Evolutionary conservation across 2,797 vertebrate species (phyloP).

Genomic region (Carduelis carduelis): DNA sequence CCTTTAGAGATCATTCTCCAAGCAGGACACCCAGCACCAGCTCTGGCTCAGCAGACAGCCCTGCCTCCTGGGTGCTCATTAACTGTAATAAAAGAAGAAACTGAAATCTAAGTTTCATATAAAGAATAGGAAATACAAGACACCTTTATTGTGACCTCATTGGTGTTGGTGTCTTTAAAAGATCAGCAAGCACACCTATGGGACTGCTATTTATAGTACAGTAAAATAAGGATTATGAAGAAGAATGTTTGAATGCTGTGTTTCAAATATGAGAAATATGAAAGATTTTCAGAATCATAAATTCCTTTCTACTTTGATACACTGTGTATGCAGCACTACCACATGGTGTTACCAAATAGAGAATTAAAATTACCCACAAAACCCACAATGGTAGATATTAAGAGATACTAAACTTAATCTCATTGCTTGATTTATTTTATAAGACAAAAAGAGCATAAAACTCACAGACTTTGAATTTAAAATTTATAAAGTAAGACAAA

Average conservation of each 20-base stretch:
- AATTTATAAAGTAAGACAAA: background rate
- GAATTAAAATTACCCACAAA: background rate
- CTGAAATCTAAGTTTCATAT: background rate
- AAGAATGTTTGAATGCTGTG: background rate
- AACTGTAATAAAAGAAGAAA: background rate
- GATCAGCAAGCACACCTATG: background rate
- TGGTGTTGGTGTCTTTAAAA: background rate
- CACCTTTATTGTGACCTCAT: background rate
- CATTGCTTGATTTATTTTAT: background rate
- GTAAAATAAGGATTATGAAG: background rate
- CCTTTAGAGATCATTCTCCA: background rate
- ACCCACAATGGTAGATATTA: background rate
- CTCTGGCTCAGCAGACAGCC: background rate
- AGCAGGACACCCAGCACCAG: background rate
- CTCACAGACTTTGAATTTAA: background rate
- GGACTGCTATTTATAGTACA: background rate
- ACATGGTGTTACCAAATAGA: background rate
- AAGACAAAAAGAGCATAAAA: background rate
- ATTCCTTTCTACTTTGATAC: background rate
- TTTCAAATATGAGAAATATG: background rate
- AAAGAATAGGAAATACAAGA: background rate
- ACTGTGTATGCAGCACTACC: background rate
- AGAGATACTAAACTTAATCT: background rate
- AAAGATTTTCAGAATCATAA: background rate
- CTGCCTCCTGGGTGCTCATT: background rate